phyloP scores from a whole-genome alignment of 2,888 invertebrate genomes.

The Leucophora obtusa region DNA sequence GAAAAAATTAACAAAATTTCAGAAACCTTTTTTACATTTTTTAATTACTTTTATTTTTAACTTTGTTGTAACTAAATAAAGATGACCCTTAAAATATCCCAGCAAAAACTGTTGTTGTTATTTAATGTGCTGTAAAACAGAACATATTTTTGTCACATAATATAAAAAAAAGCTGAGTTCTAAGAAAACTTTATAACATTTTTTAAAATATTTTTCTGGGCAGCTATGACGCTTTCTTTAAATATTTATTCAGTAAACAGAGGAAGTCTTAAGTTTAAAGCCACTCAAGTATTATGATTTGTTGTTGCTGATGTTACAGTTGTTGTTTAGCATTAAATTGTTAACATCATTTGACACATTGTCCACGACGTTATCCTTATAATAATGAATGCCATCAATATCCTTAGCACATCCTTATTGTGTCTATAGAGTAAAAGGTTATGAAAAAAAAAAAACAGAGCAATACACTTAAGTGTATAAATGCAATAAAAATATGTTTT shows the following conservation, averaged over 20 bases:
- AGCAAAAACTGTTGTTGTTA: too few species aligned
- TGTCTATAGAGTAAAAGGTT: not conserved
- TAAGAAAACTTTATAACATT: too few species aligned
- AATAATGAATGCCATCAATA: not conserved
- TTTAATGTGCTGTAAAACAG: too few species aligned
- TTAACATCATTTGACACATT: not conserved
- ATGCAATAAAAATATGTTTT: not conserved
- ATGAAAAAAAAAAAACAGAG: not conserved
- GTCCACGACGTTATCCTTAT: not conserved
- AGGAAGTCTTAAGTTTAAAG: not conserved
- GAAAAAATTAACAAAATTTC: too few species aligned
- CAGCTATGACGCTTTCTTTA: not conserved
- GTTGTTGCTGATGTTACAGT: not conserved
- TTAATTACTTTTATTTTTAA: too few species aligned
- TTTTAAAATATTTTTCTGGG: too few species aligned
- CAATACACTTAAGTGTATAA: not conserved
- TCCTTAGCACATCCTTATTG: not conserved
- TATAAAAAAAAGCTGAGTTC: too few species aligned
- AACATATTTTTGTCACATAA: too few species aligned
- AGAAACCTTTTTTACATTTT: too few species aligned
- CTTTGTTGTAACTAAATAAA: not conserved
- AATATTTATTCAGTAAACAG: not conserved
- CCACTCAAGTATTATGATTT: slow-evolving; percentile 1
- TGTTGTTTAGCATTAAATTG: not conserved
- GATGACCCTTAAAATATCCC: not conserved